A percentile compares a stretch with the other conserved stretches of the same genome.
Conservation (phyloP, 2,797 vertebrate species). For the Tokudaia tokunoshimensis region DNA sequence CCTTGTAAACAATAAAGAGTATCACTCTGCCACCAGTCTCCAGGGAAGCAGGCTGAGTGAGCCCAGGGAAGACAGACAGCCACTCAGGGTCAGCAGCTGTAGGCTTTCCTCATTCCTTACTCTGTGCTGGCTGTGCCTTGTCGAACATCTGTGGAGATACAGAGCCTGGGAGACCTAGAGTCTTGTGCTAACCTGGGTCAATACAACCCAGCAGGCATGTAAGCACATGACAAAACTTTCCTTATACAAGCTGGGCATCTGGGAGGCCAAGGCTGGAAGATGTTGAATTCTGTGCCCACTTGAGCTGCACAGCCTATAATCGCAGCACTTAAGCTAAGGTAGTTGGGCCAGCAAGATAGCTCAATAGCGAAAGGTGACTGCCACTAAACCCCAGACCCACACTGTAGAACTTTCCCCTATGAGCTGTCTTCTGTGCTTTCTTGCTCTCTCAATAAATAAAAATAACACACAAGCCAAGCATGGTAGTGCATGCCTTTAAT, state of each 20-base stretch:
- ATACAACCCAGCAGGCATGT: neutral
- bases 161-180: neutral
- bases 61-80: neutral
- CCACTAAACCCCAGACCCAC: neutral
- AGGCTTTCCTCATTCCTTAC: too few relatives aligned
- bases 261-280: neutral
- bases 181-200: neutral
- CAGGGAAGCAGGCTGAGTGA: neutral
- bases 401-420: too few relatives aligned
- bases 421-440: neutral
- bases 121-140: neutral
- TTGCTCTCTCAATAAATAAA: neutral
- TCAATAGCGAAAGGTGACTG: neutral
- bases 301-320: neutral
- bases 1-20: neutral
- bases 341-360: neutral
- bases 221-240: neutral
- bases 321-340: neutral
- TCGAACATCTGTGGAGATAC: neutral
- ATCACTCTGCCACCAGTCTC: neutral
- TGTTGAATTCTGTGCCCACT: neutral
- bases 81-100: neutral
- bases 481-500: neutral
- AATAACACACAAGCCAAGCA: neutral
- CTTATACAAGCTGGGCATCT: neutral